phyloP scores from a whole-genome alignment of 2,797 vertebrate species.

The Xiphophorus birchmanni region DNA sequence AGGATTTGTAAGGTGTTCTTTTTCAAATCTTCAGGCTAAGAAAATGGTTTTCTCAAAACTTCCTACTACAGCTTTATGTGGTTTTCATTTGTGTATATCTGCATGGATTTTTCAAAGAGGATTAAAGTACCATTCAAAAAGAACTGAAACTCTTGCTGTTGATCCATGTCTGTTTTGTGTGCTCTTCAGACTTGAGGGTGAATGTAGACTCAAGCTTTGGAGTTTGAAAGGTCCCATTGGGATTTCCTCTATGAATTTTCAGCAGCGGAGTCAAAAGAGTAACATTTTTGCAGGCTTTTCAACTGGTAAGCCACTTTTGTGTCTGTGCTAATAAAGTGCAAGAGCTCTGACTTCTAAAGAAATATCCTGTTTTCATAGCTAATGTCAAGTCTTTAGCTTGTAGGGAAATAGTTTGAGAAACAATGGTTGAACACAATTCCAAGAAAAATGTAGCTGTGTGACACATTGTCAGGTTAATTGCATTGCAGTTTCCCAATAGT shows the following conservation, averaged over 20 bases:
- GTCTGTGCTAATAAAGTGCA: neutral
- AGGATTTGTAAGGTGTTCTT: too few species aligned
- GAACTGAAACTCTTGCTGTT: neutral
- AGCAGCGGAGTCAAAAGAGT: constrained; percentile 8
- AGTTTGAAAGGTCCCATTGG: neutral
- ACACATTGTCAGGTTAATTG: neutral
- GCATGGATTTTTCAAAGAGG: neutral
- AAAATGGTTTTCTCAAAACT: too few species aligned
- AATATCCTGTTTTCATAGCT: neutral
- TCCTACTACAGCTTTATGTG: too few species aligned
- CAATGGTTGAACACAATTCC: neutral
- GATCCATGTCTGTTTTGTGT: neutral
- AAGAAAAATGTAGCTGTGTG: neutral
- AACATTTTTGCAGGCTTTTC: neutral
- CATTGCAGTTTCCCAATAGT: neutral
- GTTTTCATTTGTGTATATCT: neutral
- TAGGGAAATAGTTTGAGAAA: neutral
- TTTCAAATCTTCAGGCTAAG: too few species aligned
- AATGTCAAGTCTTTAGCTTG: neutral
- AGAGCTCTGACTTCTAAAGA: neutral
- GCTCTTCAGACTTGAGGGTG: constrained; percentile 1
- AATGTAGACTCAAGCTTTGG: constrained; percentile 7
- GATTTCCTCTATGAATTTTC: constrained; percentile 5
- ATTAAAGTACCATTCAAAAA: neutral
- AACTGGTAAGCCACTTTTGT: neutral